Evolutionary conservation across 1,140 invertebrate genomes (phyloP).

Genomic region (Aphaenogaster floridana): DNA sequence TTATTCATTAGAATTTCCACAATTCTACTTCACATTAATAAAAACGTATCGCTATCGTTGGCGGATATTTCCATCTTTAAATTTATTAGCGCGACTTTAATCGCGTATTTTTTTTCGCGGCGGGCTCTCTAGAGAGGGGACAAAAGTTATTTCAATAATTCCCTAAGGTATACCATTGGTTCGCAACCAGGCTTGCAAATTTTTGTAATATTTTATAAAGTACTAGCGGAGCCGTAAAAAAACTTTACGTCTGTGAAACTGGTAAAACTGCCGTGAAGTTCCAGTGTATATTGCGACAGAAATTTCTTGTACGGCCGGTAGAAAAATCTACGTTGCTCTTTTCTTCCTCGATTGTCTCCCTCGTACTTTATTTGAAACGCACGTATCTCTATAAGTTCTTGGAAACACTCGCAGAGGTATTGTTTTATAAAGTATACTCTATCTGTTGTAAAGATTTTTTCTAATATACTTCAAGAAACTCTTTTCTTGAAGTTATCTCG

Average conservation of each 20-base stretch:
- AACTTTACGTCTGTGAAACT: conserved; percentile 48
- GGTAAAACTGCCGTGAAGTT: conserved; percentile 62
- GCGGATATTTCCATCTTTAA: conserved; percentile 8
- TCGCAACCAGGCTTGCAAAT: conserved; percentile 38
- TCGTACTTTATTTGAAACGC: conserved; percentile 68
- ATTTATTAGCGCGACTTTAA: conserved; percentile 47
- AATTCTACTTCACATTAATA: conserved; percentile 18
- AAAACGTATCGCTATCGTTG: background rate
- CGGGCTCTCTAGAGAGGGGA: background rate
- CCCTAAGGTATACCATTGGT: conserved; percentile 19
- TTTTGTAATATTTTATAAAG: conserved; percentile 64
- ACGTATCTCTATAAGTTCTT: conserved; percentile 50
- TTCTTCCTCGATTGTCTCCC: conserved; percentile 42
- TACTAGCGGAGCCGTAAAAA: conserved; percentile 53
- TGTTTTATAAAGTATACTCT: conserved; percentile 17
- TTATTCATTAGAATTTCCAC: conserved; percentile 27
- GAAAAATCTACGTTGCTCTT: conserved; percentile 55
- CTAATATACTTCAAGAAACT: conserved; percentile 35
- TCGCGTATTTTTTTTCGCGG: conserved; percentile 16
- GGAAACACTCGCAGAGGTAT: conserved; percentile 56
- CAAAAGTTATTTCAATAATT: conserved; percentile 45
- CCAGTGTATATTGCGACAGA: conserved; percentile 22
- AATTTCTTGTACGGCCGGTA: conserved; percentile 59
- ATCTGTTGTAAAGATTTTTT: conserved; percentile 56
- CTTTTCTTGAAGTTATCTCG: background rate